Base-by-base conservation (phyloP, 2,113 vertebrate species). In the Platycercus adscitus region DNA sequence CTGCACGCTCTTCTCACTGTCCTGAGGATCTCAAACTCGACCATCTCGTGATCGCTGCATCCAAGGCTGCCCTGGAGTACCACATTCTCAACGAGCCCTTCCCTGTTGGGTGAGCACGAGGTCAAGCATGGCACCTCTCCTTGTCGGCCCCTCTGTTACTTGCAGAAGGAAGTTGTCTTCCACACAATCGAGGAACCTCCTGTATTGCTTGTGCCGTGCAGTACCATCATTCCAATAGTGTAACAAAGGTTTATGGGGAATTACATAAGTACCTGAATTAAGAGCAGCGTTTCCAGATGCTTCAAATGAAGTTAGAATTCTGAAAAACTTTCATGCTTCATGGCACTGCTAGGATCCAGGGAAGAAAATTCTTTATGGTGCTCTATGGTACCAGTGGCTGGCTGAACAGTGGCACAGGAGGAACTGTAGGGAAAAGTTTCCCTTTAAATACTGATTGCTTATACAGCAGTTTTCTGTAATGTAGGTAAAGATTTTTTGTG, bases 171-270 rank as follows among this genome's bases (percentile, higher is more conserved):
- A 39, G 39, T 39, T 39, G 39, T 39, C 39, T 39, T 39, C 39
- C 39, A 39, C 39, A 39, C 37, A 39, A 39, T 39, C 39, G 10
- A 39, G 39, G 39, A 39, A 39, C 39, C 39, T 39, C 39, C 39
- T 39, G 39, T 10, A 39, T 39, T 39, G 39, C 39, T 39, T 39
- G 39, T 39, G 39, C 39, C 39, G 39, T 39, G 39, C 39, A 39
- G 39, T 39, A 11, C 39, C 39, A 11, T 39, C 39, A 11, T 39
- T 39, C 39, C 39, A 83, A 72, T 81, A 0, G 0, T 69, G 6
- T 86, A 50, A 64, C 29, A 69, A 49, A 70, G 2, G 0, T 43
- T 65, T 83, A 26, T 69, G 13, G 13, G 68, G 55, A 82, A 71
- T 70, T 64, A 46, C 43, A 35, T 35, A 31, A 46, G 18, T 70